phyloP scores from a whole-genome alignment of 2,797 vertebrate genomes.

The Macrochelys suwanniensis region DNA sequence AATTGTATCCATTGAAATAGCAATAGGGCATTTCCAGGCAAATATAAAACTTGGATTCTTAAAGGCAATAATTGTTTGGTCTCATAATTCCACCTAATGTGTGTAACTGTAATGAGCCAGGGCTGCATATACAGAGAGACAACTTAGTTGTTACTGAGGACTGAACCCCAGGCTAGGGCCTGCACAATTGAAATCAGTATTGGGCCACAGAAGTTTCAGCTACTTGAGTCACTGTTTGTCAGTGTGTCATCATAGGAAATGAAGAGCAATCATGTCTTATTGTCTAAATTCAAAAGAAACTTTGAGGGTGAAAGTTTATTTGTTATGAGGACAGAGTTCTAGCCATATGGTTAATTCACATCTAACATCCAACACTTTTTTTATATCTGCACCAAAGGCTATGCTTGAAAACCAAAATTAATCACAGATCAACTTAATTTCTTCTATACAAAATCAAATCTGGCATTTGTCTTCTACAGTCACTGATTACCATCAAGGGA shows the following conservation, averaged over 20 bases:
- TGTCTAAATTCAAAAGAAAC: background rate
- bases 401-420: background rate
- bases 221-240: background rate
- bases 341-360: background rate
- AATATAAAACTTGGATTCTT: background rate
- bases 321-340: background rate
- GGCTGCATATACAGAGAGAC: background rate
- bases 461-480: background rate
- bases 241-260: background rate
- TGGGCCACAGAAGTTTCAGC: background rate
- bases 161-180: background rate
- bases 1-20: background rate
- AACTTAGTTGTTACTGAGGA: background rate
- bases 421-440: background rate
- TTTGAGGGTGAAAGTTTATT: background rate
- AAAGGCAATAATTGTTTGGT: background rate
- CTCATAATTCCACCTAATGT: background rate
- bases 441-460: no score
- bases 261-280: background rate
- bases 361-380: background rate
- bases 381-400: background rate
- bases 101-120: background rate
- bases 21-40: background rate
- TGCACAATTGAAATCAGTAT: background rate
- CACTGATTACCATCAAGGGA: background rate